Base-by-base conservation (phyloP, 2,888 invertebrate species). In the Teleogryllus oceanicus region DNA sequence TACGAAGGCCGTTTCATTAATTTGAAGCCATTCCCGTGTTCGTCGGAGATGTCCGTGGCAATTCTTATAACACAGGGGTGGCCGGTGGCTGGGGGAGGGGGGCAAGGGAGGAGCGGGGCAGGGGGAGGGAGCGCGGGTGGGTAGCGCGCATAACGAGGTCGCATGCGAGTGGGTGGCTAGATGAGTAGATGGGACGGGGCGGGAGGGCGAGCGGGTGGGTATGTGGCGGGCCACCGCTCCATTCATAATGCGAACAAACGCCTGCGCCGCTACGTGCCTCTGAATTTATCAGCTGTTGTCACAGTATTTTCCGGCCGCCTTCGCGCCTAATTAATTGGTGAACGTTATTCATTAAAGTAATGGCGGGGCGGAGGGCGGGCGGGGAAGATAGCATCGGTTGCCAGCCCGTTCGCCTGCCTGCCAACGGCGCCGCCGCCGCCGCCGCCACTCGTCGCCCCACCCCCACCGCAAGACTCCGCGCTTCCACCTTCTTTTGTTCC, bases 231-330 rank as follows among this genome's bases (percentile, higher is more conserved):
- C 62, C 62, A 18, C 62, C 62, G 62, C 62, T 62, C 62, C 62
- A 62, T 62, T 62, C 62, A 62, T 62, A 62, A 62, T 62, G 5
- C 18, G 62, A 62, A 62, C 62, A 62, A 62, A 62, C 62, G 62
- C 62, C 62, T 62, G 62, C 62, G 18, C 12, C 18, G 18, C 16
- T 62, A 62, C 62, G 62, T 62, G 62, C 62, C 20, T 18, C 20
- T 79, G 79, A 79, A 79, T 76, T 49, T 50, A 79, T 79, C 79
- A 79, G 75, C 51, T 79, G 79, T 79, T 79, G 79, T 79, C 79
- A 50, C 79, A 10, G 24, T 62, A 62, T 62, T 62, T 62, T 62
- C 62, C 62, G 18, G 62, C 62, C 37, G 78, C 74, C 74, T 21
- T 78, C 24, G 12, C 74, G 50, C 20, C 50, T 79, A 79, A 79